Conservation (phyloP, 2,113 vertebrate genomes). For the Etia nguti region DNA sequence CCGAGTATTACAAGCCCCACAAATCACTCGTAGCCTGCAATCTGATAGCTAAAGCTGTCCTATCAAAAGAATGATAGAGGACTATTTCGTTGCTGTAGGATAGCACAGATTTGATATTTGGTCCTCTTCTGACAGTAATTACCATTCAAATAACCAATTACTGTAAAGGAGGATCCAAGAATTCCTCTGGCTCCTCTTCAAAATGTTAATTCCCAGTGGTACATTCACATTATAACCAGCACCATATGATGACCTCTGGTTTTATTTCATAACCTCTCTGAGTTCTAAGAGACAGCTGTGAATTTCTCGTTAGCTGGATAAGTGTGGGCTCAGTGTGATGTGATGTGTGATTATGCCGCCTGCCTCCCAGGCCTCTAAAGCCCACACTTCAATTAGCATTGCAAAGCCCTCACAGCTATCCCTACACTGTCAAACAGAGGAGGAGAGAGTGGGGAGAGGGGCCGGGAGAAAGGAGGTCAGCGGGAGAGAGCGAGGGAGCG, state of each 20-base stretch:
- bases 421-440: neutral
- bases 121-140: slow-evolving; percentile 48
- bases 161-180: slow-evolving; percentile 40
- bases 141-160: slow-evolving; percentile 64
- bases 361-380: slow-evolving; percentile 44
- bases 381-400: slow-evolving; percentile 62
- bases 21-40: slow-evolving; percentile 34
- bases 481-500: slow-evolving; percentile 1
- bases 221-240: slow-evolving; percentile 38
- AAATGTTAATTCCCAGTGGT: slow-evolving; percentile 47
- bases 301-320: slow-evolving; percentile 56
- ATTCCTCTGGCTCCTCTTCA: slow-evolving; percentile 50
- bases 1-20: slow-evolving; percentile 23
- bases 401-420: slow-evolving; percentile 22
- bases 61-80: slow-evolving; percentile 25
- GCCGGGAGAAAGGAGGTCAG: slow-evolving; percentile 31
- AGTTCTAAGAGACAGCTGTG: slow-evolving; percentile 49
- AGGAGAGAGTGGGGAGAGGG: neutral
- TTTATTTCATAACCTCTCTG: slow-evolving; percentile 51
- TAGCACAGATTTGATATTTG: slow-evolving; percentile 38
- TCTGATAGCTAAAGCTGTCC: slow-evolving; percentile 33
- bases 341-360: slow-evolving; percentile 53
- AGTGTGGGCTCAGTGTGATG: slow-evolving; percentile 45
- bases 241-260: slow-evolving; percentile 60
- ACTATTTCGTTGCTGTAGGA: slow-evolving; percentile 4